Conservation (phyloP, 2,888 invertebrate genomes). For the Tigriopus californicus region DNA sequence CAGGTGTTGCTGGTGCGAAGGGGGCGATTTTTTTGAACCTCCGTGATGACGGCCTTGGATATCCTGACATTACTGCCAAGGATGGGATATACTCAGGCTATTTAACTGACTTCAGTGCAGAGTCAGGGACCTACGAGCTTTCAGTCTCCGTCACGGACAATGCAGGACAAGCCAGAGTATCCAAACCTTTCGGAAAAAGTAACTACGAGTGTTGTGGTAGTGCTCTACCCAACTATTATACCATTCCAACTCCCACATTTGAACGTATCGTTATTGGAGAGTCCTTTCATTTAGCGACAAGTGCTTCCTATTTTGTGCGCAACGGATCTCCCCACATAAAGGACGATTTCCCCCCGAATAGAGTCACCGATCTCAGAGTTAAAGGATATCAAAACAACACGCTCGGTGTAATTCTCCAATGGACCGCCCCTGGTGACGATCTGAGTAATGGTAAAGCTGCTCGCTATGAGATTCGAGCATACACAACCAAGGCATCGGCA, state of each 20-base stretch:
- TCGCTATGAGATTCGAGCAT: slow-evolving; percentile 18
- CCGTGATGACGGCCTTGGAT: not conserved
- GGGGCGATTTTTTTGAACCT: not conserved
- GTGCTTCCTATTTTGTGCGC: not conserved
- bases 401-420: slow-evolving; percentile 23
- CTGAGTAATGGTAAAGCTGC: slow-evolving; percentile 23
- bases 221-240: slow-evolving; percentile 20
- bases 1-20: not conserved
- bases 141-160: slow-evolving; percentile 23
- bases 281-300: slow-evolving; percentile 21
- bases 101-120: slow-evolving; percentile 23
- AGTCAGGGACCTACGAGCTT: slow-evolving; percentile 24
- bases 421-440: slow-evolving; percentile 26
- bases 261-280: slow-evolving; percentile 22
- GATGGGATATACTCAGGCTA: slow-evolving; percentile 30
- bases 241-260: slow-evolving; percentile 22
- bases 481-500: not conserved
- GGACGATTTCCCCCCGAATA: slow-evolving; percentile 21
- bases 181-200: slow-evolving; percentile 19
- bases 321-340: not conserved
- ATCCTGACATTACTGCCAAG: slow-evolving; percentile 27
- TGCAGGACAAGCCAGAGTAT: slow-evolving; percentile 22
- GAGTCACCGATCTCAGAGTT: slow-evolving; percentile 24
- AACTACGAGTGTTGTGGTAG: slow-evolving; percentile 23
- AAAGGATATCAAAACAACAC: slow-evolving; percentile 21